Evolutionary conservation across 2,113 vertebrate genomes (phyloP), one percentile per base, ranked within the genome.

Genomic region (Theristicus caerulescens): DNA sequence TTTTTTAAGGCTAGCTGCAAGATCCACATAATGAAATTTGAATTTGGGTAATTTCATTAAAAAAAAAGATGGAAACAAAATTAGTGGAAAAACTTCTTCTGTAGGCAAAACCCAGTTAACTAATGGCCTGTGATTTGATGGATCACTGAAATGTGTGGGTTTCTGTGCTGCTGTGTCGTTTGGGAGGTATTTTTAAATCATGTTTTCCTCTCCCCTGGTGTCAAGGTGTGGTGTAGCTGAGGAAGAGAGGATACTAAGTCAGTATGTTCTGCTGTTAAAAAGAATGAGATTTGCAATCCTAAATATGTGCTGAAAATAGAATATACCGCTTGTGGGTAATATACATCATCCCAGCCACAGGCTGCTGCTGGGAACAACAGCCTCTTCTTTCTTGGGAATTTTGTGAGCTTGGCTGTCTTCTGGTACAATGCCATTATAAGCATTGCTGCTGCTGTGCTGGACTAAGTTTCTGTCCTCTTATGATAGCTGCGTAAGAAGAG

Each of bases 261-360:
- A 70, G 26, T 79, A 22, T 44, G 26, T 64, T 79, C 59, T 87
- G 27, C 2, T 0, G 0, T 67, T 74, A 49, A 88, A 83, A 90
- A 83, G 64, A 67, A 64, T 52, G 61, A 84, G 46, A 71, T 59
- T 47, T 55, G 54, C 74, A 82, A 58, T 87, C 77, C 57, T 69
- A 79, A 97, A 55, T 54, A 52, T n/a, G 25, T 73, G 51, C 91
- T 89, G 81, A 85, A 94, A 96, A 92, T 93, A 95, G 77, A 89
- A 58, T 86, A 32, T 92, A 65, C 24, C 0, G 13, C 57, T 92
- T 76, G 51, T 44, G 93, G 80, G 71, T 90, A 73, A 82, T 46
- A 34, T 85, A 91, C 77, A 92, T 89, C 85, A 15, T 52, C 34
- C 52, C 19, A 88, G 65, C 80, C 88, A 81, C 55, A 78, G 79